Evolutionary conservation across 1,140 invertebrate genomes (phyloP).

Genomic region (Lanistes nyassanus): DNA sequence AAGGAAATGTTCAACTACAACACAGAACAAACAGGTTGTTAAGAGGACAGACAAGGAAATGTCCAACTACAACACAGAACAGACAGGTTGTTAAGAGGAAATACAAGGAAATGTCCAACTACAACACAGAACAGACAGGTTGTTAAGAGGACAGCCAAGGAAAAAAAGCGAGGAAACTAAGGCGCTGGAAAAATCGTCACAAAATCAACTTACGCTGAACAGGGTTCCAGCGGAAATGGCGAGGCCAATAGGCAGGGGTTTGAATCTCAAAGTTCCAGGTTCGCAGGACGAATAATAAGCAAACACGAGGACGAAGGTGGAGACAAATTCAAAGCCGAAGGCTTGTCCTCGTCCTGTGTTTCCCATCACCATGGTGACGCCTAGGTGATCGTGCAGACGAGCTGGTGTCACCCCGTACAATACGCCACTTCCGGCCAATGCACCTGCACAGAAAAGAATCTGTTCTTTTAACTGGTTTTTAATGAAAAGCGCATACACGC

Average conservation of each 20-base stretch:
- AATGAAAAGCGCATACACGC: neutral
- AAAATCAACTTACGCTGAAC: conserved; percentile 28
- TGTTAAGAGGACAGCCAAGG: neutral
- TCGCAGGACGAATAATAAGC: conserved; percentile 78
- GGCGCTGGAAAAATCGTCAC: too few relatives aligned
- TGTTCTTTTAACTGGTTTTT: neutral
- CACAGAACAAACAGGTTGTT: too few relatives aligned
- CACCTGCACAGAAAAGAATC: neutral
- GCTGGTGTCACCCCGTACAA: conserved; percentile 52
- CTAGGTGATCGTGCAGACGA: conserved; percentile 26
- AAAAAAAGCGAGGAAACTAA: too few relatives aligned
- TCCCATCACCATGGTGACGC: conserved; percentile 35
- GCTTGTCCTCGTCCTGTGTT: conserved; percentile 72
- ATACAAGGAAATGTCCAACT: neutral
- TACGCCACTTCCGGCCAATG: conserved; percentile 45
- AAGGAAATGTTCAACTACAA: too few relatives aligned
- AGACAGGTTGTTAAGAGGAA: neutral
- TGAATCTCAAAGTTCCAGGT: conserved; percentile 82
- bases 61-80: too few relatives aligned
- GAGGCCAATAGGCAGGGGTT: conserved; percentile 83
- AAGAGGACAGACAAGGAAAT: too few relatives aligned
- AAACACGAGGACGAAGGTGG: conserved; percentile 87
- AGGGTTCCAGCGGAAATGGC: conserved; percentile 28
- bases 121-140: neutral
- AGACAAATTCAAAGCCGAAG: conserved; percentile 82